Evolutionary conservation across 2,888 invertebrate genomes (phyloP).

Genomic region (Falcaria lacertinaria): DNA sequence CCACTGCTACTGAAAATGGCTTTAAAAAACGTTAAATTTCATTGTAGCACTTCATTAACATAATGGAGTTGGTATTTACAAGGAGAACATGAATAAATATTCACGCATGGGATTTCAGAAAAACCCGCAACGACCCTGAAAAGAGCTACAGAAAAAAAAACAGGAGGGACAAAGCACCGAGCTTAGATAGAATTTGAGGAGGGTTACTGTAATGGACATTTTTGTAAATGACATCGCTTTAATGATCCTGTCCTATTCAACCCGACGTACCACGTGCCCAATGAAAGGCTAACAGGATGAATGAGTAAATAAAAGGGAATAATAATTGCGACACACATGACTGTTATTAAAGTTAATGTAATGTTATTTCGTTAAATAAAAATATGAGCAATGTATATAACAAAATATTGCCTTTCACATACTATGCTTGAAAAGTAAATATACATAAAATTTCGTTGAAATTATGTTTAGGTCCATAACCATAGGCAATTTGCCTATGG

Average conservation of each 20-base stretch:
- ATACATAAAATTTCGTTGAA: no score
- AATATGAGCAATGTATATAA: no score
- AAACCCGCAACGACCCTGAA: slow-evolving; percentile 19
- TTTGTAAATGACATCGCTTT: slow-evolving; percentile 48
- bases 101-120: neutral
- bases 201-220: slow-evolving; percentile 55
- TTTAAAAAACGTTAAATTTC: neutral
- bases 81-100: neutral
- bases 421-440: no score
- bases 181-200: slow-evolving; percentile 52
- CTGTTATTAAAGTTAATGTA: slow-evolving; percentile 23
- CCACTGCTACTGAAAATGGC: no score
- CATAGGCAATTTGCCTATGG: no score
- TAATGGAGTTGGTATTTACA: neutral
- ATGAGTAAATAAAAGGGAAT: slow-evolving; percentile 27
- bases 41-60: neutral
- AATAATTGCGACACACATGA: slow-evolving; percentile 15
- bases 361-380: no score
- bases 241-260: slow-evolving; percentile 40
- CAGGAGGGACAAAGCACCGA: slow-evolving; percentile 36
- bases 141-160: slow-evolving; percentile 29
- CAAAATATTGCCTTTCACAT: no score
- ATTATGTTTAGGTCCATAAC: no score
- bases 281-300: slow-evolving; percentile 29
- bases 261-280: slow-evolving; percentile 20